phyloP scores from a whole-genome alignment of 1,140 invertebrate genomes.

The Plectus sambesii region DNA sequence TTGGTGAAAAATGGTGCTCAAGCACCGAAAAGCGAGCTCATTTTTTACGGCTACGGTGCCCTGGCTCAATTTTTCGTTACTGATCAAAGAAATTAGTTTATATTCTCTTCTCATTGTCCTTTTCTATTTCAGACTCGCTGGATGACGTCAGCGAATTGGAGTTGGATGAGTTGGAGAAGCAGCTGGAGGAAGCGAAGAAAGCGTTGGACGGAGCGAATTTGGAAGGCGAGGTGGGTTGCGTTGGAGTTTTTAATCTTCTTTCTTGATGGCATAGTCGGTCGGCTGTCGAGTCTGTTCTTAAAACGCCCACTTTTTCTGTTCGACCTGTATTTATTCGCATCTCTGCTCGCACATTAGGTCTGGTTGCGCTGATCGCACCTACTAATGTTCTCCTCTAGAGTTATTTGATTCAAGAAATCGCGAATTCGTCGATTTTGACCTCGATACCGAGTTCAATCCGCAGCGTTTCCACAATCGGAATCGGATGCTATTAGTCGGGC shows the following conservation, averaged over 20 bases:
- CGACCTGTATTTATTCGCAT: not conserved
- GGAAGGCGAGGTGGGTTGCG: slow-evolving; percentile 29
- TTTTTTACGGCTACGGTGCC: not conserved
- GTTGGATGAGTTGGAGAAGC: slow-evolving; percentile 32
- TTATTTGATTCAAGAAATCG: no score
- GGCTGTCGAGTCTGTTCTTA: no score
- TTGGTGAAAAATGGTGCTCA: not conserved
- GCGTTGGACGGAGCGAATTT: slow-evolving; percentile 28
- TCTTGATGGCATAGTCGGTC: no score
- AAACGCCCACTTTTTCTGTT: slow-evolving; percentile 4
- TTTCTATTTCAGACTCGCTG: slow-evolving; percentile 40
- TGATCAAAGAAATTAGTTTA: not conserved
- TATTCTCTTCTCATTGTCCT: not conserved
- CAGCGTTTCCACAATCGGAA: no score
- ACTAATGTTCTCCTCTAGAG: no score
- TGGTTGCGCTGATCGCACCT: no score
- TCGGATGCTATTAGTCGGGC: no score
- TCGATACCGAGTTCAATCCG: no score
- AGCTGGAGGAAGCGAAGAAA: slow-evolving; percentile 33
- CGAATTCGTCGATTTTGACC: no score
- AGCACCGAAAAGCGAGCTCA: not conserved
- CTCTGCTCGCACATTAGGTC: no score
- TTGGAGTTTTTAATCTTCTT: no score
- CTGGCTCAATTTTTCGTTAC: not conserved
- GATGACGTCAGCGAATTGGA: slow-evolving; percentile 42